Conservation (phyloP, 2,888 invertebrate species). For the Amphimallon solstitiale region DNA sequence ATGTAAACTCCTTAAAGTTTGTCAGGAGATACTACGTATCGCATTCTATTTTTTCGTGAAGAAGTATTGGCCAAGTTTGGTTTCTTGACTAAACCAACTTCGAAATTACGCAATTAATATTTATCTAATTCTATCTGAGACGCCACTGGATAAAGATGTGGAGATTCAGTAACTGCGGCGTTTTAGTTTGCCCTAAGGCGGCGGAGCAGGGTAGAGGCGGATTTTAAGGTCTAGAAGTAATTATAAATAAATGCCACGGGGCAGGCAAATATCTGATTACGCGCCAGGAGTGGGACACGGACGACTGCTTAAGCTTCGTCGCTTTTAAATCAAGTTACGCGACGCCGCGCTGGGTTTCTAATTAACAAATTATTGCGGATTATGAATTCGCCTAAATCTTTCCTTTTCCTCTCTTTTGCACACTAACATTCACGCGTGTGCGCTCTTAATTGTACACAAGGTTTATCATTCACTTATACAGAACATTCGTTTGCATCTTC, state of each 20-base stretch:
- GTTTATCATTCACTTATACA: not conserved
- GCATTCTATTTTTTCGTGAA: too few relatives aligned
- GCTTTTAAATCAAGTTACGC: constrained; percentile 63
- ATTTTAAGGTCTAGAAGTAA: constrained; percentile 58
- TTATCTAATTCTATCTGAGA: not conserved
- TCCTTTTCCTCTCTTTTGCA: constrained; percentile 20
- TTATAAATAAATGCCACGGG: constrained; percentile 62
- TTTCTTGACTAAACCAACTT: too few relatives aligned
- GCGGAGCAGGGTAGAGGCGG: constrained; percentile 25
- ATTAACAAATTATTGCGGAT: constrained; percentile 63
- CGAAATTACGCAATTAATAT: not conserved
- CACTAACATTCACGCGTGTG: not conserved
- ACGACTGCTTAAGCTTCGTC: constrained; percentile 59
- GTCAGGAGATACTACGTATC: too few relatives aligned
- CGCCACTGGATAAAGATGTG: constrained; percentile 23
- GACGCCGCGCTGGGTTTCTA: constrained; percentile 60
- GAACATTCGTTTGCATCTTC: not conserved
- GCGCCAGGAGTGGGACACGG: constrained; percentile 58
- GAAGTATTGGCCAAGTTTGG: too few relatives aligned
- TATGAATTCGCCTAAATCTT: constrained; percentile 45
- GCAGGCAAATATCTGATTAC: constrained; percentile 62
- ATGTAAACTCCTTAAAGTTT: too few relatives aligned
- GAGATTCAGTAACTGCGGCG: constrained; percentile 29
- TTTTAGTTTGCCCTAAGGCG: constrained; percentile 28
- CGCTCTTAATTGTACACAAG: constrained; percentile 3